A percentile compares a stretch with the other conserved stretches of the same genome.
These are phyloP conservation scores for Pomacea canaliculata DNA, from an alignment of 2,888 invertebrate species.

Conservation along the genomic window DNA sequence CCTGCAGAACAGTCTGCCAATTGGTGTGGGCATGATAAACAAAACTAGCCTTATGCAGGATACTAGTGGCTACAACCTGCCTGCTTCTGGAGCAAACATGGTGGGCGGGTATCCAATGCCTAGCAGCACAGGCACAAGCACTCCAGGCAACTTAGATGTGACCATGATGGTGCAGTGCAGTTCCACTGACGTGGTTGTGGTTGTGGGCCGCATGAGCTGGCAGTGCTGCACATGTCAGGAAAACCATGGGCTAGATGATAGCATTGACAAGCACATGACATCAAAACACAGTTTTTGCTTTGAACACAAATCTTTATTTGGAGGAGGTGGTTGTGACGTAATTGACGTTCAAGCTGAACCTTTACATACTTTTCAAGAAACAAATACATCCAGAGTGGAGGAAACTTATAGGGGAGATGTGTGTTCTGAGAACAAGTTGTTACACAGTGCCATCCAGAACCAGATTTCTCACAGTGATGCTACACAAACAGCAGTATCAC, in stretches of 20 bases:
- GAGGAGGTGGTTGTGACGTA: not conserved
- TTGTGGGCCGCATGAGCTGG: conserved; percentile 14
- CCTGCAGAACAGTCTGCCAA: not conserved
- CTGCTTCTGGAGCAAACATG: not conserved
- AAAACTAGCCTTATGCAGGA: not conserved
- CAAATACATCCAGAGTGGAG: not conserved
- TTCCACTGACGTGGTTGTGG: conserved; percentile 11
- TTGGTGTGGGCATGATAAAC: not conserved
- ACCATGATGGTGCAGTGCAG: conserved; percentile 23
- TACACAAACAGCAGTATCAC: too few species aligned
- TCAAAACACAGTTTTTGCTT: conserved; percentile 7
- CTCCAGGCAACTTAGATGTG: not conserved
- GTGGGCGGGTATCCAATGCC: not conserved
- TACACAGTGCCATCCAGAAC: not conserved
- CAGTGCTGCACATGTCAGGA: conserved; percentile 21
- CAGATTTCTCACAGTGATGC: not conserved
- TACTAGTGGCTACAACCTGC: not conserved
- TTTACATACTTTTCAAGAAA: not conserved
- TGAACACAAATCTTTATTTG: not conserved
- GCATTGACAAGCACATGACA: conserved; percentile 19
- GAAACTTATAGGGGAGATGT: not conserved
- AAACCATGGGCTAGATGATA: conserved; percentile 12
- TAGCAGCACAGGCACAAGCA: not conserved
- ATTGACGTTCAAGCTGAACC: not conserved
- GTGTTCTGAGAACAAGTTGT: not conserved